Conservation (phyloP, 1,140 invertebrate species). For the Monomorium pharaonis region DNA sequence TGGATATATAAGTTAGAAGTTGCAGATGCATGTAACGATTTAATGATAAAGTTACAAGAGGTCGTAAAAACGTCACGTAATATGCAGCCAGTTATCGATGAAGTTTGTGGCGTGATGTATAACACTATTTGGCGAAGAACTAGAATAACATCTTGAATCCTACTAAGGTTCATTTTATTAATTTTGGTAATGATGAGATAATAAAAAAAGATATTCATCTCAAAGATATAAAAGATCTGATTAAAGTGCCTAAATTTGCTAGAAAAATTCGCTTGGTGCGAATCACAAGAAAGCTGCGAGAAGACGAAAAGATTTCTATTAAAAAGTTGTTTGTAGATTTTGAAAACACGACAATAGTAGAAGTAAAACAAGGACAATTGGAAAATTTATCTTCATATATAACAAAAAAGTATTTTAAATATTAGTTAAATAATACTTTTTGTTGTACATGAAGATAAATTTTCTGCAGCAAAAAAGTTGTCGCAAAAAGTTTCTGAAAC, state of each 20-base stretch:
- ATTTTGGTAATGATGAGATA: slow-evolving; percentile 73
- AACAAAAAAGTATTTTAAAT: background rate
- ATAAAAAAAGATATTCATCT: background rate
- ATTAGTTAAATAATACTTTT: too few species aligned
- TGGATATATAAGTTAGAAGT: slow-evolving; percentile 71
- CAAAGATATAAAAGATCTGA: slow-evolving; percentile 58
- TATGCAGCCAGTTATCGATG: slow-evolving; percentile 58
- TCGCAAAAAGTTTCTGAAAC: background rate
- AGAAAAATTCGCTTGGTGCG: slow-evolving; percentile 64
- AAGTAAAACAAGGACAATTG: slow-evolving; percentile 22
- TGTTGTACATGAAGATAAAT: too few species aligned
- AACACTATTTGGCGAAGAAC: slow-evolving; percentile 75
- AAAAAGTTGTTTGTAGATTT: slow-evolving; percentile 62
- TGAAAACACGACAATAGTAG: slow-evolving; percentile 69
- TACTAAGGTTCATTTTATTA: slow-evolving; percentile 67
- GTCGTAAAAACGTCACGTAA: background rate
- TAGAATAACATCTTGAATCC: slow-evolving; percentile 64
- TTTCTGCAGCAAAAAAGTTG: background rate
- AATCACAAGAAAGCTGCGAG: background rate
- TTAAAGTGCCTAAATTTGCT: slow-evolving; percentile 43
- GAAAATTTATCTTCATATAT: background rate
- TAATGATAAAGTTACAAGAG: slow-evolving; percentile 62
- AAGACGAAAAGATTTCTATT: slow-evolving; percentile 47
- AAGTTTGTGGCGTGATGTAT: slow-evolving; percentile 68
- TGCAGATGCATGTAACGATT: background rate